Evolutionary conservation across 1,140 invertebrate genomes (phyloP).

Genomic region (Macrostomum lignano): DNA sequence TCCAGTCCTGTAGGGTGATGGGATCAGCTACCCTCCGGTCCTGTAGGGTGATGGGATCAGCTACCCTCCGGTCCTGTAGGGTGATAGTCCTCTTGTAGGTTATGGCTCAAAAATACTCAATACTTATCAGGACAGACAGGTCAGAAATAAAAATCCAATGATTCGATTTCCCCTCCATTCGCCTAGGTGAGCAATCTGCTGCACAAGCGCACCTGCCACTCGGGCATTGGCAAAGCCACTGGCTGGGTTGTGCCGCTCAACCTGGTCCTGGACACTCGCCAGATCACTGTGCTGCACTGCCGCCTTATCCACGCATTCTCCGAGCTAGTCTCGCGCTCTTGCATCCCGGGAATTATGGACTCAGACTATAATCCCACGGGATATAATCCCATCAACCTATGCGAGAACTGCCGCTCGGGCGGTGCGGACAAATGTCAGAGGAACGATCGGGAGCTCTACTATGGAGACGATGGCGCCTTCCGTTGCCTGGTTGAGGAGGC

Average conservation of each 20-base stretch:
- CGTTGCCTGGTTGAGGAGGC: constrained; percentile 57
- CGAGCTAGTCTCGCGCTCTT: constrained; percentile 67
- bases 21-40: too few species aligned
- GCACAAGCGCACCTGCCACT: constrained; percentile 44
- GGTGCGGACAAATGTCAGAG: constrained; percentile 49
- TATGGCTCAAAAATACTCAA: too few species aligned
- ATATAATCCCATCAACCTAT: constrained; percentile 56
- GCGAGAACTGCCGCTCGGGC: constrained; percentile 62
- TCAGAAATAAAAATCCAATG: too few species aligned
- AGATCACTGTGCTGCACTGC: too few species aligned
- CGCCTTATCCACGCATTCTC: too few species aligned
- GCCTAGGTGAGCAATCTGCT: too few species aligned
- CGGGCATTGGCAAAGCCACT: constrained; percentile 60
- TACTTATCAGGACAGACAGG: too few species aligned
- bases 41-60: too few species aligned
- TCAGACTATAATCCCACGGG: constrained; percentile 42
- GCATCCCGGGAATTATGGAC: constrained; percentile 58
- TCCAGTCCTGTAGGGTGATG: too few species aligned
- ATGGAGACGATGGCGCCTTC: constrained; percentile 58
- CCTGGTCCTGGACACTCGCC: constrained; percentile 62
- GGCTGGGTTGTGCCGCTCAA: constrained; percentile 81
- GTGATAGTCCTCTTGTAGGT: too few species aligned
- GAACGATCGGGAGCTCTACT: constrained; percentile 59
- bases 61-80: too few species aligned
- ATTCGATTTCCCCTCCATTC: too few species aligned